Conservation (phyloP, 2,888 invertebrate species). For the Neria commutata region DNA sequence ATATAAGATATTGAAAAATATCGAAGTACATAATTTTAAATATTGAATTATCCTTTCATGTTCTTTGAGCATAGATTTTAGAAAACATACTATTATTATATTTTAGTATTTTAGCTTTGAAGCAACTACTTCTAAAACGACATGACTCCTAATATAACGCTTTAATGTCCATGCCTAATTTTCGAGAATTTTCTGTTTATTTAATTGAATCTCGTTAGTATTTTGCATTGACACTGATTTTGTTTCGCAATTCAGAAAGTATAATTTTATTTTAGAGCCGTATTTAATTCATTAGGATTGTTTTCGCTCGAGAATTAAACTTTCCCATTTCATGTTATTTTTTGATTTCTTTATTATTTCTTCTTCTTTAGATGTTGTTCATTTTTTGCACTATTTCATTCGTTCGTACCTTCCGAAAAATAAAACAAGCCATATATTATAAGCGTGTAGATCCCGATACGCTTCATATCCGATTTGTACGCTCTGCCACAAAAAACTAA, state of each 20-base stretch:
- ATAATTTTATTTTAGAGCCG: neutral
- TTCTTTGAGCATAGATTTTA: too few relatives aligned
- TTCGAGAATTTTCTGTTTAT: neutral
- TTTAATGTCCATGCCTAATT: too few relatives aligned
- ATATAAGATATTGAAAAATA: neutral
- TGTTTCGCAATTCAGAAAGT: neutral
- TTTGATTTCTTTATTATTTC: neutral
- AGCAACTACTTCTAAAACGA: too few relatives aligned
- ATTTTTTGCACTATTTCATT: neutral
- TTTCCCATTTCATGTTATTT: neutral
- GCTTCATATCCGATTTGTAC: conserved; percentile 35
- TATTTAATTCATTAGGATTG: neutral
- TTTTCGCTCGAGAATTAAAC: too few relatives aligned
- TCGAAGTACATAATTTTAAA: too few relatives aligned
- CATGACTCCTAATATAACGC: too few relatives aligned
- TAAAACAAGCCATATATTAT: conserved; percentile 51
- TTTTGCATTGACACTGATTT: neutral
- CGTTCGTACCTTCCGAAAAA: conserved; percentile 56
- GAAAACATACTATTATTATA: too few relatives aligned
- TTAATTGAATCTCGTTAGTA: neutral
- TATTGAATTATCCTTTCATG: too few relatives aligned
- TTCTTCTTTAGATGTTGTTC: neutral
- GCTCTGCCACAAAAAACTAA: neutral
- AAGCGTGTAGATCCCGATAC: conserved; percentile 36
- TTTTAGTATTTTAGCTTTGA: too few relatives aligned